These are phyloP conservation scores for Ahaetulla prasina DNA, from an alignment of 2,113 vertebrate species.

Conservation along the genomic window DNA sequence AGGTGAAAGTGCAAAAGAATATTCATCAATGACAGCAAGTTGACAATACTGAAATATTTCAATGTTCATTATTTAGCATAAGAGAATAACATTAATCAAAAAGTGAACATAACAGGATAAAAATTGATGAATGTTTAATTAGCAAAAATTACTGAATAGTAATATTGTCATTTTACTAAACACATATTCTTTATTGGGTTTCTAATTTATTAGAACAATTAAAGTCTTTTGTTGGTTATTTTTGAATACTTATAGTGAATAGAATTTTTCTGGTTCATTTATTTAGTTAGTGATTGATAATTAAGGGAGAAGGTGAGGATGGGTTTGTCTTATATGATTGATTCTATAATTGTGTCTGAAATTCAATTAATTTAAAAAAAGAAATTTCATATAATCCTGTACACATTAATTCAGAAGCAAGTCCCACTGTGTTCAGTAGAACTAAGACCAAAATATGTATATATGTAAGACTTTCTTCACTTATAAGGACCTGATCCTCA, in stretches of 20 bases:
- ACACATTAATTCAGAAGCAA: neutral
- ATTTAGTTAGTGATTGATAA: neutral
- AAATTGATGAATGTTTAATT: neutral
- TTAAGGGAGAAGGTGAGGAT: neutral
- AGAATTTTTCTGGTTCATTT: neutral
- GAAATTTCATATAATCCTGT: neutral
- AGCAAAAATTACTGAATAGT: neutral
- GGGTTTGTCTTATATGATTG: neutral
- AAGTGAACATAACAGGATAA: neutral
- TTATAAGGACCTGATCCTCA: too few species aligned
- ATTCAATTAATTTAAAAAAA: neutral
- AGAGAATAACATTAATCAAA: neutral
- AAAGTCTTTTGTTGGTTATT: neutral
- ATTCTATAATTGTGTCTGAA: neutral
- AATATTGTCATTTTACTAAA: neutral
- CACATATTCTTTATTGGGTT: neutral
- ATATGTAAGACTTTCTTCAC: too few species aligned
- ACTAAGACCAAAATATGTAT: neutral
- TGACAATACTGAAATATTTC: neutral
- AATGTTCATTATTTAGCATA: neutral
- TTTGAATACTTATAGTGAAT: neutral
- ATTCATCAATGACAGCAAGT: too few species aligned
- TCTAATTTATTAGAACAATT: neutral
- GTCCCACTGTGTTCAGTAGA: neutral
- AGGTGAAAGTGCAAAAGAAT: too few species aligned